phyloP scores from a whole-genome alignment of 2,888 invertebrate species.

The Himalopsyche tibetana region DNA sequence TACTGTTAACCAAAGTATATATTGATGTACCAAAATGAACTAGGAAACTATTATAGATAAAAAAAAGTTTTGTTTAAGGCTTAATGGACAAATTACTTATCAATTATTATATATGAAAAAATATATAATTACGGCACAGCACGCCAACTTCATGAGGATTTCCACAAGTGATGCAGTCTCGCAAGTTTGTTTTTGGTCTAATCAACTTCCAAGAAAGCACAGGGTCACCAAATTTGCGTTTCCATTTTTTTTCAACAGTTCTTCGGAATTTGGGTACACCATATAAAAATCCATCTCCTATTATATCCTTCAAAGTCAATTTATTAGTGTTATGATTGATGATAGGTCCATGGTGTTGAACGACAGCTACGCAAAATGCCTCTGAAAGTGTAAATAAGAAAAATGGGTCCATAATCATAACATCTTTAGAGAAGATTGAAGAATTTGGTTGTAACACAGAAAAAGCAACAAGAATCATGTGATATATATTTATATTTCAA shows the following conservation, averaged over 20 bases:
- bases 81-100: too few relatives aligned
- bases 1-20: too few relatives aligned
- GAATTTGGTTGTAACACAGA: too few relatives aligned
- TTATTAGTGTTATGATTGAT: constrained; percentile 14
- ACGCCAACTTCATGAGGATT: constrained; percentile 86
- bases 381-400: constrained; percentile 4
- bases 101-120: neutral
- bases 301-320: constrained; percentile 79
- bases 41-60: too few relatives aligned
- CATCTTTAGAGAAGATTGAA: too few relatives aligned
- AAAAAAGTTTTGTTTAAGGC: too few relatives aligned
- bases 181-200: constrained; percentile 83
- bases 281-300: constrained; percentile 86
- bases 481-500: too few relatives aligned
- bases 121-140: constrained; percentile 84
- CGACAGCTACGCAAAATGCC: constrained; percentile 45
- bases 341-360: constrained; percentile 17
- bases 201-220: constrained; percentile 83
- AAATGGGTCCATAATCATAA: too few relatives aligned
- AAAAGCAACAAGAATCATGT: too few relatives aligned
- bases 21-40: too few relatives aligned
- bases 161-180: constrained; percentile 89
- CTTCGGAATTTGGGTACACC: constrained; percentile 89
- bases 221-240: constrained; percentile 84
- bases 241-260: constrained; percentile 84